phyloP scores from a whole-genome alignment of 2,113 vertebrate species.

The Cynoglossus semilaevis region DNA sequence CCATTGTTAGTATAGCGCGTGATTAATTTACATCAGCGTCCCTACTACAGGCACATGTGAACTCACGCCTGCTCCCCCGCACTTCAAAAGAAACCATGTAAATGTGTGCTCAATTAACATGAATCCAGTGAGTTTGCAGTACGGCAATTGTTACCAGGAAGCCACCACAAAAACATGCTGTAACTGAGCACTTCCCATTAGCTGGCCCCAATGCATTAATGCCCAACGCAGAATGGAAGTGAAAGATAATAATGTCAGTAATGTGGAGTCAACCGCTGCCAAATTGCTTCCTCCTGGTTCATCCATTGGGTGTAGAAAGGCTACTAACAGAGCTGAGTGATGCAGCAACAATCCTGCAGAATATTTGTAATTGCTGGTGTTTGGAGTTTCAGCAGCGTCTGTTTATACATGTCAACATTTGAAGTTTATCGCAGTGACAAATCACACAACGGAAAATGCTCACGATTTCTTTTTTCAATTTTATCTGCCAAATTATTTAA shows the following conservation, averaged over 20 bases:
- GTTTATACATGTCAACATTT: too few species aligned
- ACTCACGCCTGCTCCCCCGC: slow-evolving; percentile 21
- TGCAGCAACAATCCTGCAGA: background rate
- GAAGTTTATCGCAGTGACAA: too few species aligned
- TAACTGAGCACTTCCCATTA: slow-evolving; percentile 47
- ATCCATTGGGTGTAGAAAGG: background rate
- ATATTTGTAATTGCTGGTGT: background rate
- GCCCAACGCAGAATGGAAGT: slow-evolving; percentile 32
- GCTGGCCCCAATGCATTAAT: slow-evolving; percentile 39
- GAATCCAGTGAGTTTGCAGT: background rate
- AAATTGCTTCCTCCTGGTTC: slow-evolving; percentile 7
- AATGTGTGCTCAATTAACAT: slow-evolving; percentile 15
- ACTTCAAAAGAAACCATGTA: slow-evolving; percentile 36
- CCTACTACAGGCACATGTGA: slow-evolving; percentile 9
- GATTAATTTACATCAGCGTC: slow-evolving; percentile 30
- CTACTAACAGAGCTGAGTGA: background rate
- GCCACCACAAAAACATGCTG: slow-evolving; percentile 32
- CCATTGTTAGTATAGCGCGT: slow-evolving; percentile 33
- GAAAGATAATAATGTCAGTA: slow-evolving; percentile 33
- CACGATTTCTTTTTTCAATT: too few species aligned
- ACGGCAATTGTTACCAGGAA: slow-evolving; percentile 30
- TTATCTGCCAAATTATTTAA: background rate
- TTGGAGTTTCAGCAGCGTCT: too few species aligned
- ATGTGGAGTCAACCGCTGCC: slow-evolving; percentile 15
- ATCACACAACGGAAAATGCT: too few species aligned